Conservation (phyloP, 2,888 invertebrate genomes). For the Melanostoma mellinum region DNA sequence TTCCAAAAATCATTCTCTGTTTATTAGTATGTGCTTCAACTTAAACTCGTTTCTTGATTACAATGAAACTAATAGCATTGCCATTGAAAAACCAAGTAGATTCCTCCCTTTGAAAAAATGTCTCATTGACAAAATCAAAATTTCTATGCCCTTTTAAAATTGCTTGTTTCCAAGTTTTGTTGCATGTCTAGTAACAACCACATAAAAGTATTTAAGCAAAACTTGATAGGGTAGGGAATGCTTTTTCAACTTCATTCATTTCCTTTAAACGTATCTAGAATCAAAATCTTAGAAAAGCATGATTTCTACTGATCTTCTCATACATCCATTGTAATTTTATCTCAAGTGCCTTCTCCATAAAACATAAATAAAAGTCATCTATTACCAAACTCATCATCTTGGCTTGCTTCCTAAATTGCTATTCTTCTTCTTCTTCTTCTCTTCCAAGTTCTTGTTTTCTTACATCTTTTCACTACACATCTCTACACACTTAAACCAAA, state of each 20-base stretch:
- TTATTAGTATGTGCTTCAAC: too few relatives aligned
- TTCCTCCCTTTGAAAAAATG: too few relatives aligned
- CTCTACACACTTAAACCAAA: constrained; percentile 27
- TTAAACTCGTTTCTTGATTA: too few relatives aligned
- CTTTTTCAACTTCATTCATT: constrained; percentile 26
- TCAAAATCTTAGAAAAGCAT: constrained; percentile 12
- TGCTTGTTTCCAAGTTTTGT: too few relatives aligned
- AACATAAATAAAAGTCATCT: constrained; percentile 14
- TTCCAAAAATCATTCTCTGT: too few relatives aligned
- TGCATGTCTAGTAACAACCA: too few relatives aligned
- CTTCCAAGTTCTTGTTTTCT: constrained; percentile 36
- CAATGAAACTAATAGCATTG: too few relatives aligned
- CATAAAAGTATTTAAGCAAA: too few relatives aligned
- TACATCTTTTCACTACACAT: constrained; percentile 35
- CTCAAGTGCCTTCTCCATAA: constrained; percentile 23
- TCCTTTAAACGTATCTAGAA: neutral
- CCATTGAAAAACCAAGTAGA: too few relatives aligned
- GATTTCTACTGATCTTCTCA: constrained; percentile 15
- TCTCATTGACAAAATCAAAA: too few relatives aligned
- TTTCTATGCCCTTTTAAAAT: too few relatives aligned
- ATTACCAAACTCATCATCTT: constrained; percentile 31
- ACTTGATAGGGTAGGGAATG: constrained; percentile 1
- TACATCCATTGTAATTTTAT: constrained; percentile 1
- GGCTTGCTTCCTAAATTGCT: constrained; percentile 68
- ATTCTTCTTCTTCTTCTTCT: neutral